Conservation (phyloP, 2,888 invertebrate species). For the Pristionchus fissidentatus region DNA sequence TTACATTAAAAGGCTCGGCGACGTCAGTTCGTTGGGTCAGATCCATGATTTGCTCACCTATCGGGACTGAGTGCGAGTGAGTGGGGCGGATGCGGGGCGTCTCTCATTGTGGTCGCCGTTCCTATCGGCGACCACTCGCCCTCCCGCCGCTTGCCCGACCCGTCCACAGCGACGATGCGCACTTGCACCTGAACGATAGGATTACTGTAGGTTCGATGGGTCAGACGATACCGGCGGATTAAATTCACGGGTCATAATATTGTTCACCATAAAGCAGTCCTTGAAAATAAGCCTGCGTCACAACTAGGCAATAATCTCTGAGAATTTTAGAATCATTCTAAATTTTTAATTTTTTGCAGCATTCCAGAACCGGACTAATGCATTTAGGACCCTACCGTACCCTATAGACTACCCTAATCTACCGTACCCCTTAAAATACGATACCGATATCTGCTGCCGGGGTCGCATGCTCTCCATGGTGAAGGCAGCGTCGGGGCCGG, state of each 20-base stretch:
- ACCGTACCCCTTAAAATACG: no score
- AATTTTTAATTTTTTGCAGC: no score
- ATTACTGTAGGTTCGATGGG: background rate
- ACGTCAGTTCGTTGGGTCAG: no score
- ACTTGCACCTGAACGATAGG: slow-evolving; percentile 47
- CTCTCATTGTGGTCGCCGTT: slow-evolving; percentile 46
- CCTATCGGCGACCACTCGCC: slow-evolving; percentile 37
- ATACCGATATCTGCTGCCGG: slow-evolving; percentile 50
- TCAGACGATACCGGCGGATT: background rate
- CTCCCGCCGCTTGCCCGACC: background rate
- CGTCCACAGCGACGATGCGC: slow-evolving; percentile 12
- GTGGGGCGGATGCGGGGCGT: slow-evolving; percentile 50
- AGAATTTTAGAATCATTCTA: no score
- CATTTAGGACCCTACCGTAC: no score
- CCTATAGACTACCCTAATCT: no score
- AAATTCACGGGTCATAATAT: no score
- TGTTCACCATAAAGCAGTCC: no score
- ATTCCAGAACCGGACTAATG: no score
- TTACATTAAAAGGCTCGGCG: no score
- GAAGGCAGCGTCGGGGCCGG: slow-evolving; percentile 49
- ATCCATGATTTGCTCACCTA: slow-evolving; percentile 10
- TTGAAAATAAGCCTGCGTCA: no score
- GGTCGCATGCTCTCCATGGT: slow-evolving; percentile 49
- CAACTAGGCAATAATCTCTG: no score
- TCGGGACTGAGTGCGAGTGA: slow-evolving; percentile 47